A percentile compares a stretch with the other conserved stretches of the same genome.
Conservation (phyloP, 1,140 invertebrate species). For the Bombus affinis region DNA sequence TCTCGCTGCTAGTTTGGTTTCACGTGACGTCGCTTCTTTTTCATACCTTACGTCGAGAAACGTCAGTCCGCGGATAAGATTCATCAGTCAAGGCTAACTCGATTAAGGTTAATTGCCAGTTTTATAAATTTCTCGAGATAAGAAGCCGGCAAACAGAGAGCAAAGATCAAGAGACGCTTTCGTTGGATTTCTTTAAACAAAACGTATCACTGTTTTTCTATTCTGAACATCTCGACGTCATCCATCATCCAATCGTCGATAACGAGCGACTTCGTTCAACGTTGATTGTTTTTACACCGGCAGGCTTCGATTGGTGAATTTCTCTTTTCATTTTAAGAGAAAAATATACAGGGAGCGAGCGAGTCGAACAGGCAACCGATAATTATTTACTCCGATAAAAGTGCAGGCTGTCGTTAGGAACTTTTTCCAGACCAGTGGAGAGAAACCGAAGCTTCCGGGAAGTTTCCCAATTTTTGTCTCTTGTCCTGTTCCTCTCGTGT, state of each 20-base stretch:
- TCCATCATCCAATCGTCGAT: background rate
- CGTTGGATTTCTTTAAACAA: background rate
- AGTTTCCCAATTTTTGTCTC: constrained; percentile 43
- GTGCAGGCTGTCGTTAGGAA: constrained; percentile 17
- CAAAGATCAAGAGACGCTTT: background rate
- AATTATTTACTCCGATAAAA: constrained; percentile 41
- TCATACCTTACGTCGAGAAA: background rate
- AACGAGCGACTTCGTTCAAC: background rate
- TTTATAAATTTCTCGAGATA: background rate
- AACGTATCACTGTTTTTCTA: background rate
- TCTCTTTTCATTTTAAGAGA: background rate
- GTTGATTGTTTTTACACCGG: background rate
- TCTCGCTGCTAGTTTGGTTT: background rate
- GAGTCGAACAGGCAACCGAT: background rate
- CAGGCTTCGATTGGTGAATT: background rate
- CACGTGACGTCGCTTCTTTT: background rate
- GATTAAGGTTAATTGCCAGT: background rate
- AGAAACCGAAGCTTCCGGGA: constrained; percentile 30
- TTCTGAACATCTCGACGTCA: background rate
- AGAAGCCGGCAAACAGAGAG: background rate
- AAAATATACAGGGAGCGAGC: background rate
- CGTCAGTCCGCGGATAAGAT: background rate
- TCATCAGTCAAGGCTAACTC: background rate
- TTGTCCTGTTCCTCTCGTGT: background rate
- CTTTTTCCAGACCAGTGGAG: constrained; percentile 41